A percentile compares a stretch with the other conserved stretches of the same genome.
These are phyloP conservation scores for Saccostrea glomerata DNA, from an alignment of 1,140 invertebrate species.

Conservation along the genomic window DNA sequence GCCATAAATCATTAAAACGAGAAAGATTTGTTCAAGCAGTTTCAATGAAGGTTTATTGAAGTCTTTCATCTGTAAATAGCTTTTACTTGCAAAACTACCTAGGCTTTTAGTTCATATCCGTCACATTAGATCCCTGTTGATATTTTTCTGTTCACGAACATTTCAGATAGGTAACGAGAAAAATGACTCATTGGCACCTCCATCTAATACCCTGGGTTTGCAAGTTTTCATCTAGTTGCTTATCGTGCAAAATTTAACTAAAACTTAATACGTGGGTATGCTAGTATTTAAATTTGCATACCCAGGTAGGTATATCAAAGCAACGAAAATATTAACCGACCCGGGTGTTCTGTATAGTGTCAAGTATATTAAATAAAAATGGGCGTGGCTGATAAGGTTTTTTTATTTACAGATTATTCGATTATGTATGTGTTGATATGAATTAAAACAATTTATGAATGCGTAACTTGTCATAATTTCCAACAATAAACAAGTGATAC, in stretches of 20 bases:
- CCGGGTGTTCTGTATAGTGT: not conserved
- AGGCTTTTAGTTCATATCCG: not conserved
- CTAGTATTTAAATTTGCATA: not conserved
- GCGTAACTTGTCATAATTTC: too few relatives aligned
- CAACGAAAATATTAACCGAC: conserved; percentile 1
- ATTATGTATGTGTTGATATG: too few relatives aligned
- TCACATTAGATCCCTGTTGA: not conserved
- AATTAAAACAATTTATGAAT: too few relatives aligned
- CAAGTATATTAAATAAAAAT: not conserved
- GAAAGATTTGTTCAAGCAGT: not conserved
- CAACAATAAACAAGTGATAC: too few relatives aligned
- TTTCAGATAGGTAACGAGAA: not conserved
- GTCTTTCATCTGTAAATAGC: conserved; percentile 6
- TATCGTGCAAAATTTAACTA: not conserved
- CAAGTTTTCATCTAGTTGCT: not conserved
- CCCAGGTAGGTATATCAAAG: not conserved
- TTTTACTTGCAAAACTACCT: not conserved
- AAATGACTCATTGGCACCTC: not conserved
- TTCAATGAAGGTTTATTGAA: not conserved
- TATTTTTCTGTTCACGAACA: not conserved
- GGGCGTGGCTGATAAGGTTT: not conserved
- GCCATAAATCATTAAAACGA: not conserved
- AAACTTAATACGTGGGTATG: not conserved
- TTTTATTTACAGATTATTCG: not conserved
- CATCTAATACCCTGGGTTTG: not conserved